Conservation (phyloP, 1,140 invertebrate species). For the Leucophenga varia region DNA sequence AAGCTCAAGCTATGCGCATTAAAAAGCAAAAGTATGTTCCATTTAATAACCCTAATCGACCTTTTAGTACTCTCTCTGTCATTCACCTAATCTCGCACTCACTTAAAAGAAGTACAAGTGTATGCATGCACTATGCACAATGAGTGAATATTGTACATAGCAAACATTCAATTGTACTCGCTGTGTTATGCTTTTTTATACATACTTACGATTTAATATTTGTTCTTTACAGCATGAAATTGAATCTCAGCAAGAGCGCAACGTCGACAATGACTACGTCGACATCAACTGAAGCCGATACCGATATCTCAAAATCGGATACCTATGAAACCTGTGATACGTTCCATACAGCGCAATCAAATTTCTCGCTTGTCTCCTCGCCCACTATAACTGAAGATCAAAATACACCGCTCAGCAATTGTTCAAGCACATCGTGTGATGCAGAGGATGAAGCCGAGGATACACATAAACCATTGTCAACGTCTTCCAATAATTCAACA, state of each 20-base stretch:
- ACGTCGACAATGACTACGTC: slow-evolving; percentile 25
- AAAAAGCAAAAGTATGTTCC: slow-evolving; percentile 57
- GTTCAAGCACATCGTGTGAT: slow-evolving; percentile 34
- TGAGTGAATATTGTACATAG: no score
- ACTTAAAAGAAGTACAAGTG: no score
- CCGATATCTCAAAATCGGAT: slow-evolving; percentile 53
- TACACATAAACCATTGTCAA: slow-evolving; percentile 35
- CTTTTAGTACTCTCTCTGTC: no score
- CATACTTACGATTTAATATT: no score
- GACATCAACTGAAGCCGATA: slow-evolving; percentile 34
- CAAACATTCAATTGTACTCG: no score
- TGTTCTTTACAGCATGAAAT: slow-evolving; percentile 26
- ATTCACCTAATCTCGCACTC: no score
- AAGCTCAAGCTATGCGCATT: slow-evolving; percentile 43
- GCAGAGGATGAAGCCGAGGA: slow-evolving; percentile 44
- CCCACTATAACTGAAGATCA: slow-evolving; percentile 47
- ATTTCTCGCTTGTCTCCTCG: slow-evolving; percentile 51
- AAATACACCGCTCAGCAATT: slow-evolving; percentile 38
- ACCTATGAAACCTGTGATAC: slow-evolving; percentile 65
- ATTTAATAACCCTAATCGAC: not conserved
- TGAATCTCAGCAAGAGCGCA: slow-evolving; percentile 28
- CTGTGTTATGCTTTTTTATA: no score
- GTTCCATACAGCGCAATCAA: slow-evolving; percentile 71
- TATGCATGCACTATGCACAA: no score
- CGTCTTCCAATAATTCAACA: slow-evolving; percentile 21